Base-by-base conservation (phyloP, 2,797 vertebrate species). In the Pampus argenteus region DNA sequence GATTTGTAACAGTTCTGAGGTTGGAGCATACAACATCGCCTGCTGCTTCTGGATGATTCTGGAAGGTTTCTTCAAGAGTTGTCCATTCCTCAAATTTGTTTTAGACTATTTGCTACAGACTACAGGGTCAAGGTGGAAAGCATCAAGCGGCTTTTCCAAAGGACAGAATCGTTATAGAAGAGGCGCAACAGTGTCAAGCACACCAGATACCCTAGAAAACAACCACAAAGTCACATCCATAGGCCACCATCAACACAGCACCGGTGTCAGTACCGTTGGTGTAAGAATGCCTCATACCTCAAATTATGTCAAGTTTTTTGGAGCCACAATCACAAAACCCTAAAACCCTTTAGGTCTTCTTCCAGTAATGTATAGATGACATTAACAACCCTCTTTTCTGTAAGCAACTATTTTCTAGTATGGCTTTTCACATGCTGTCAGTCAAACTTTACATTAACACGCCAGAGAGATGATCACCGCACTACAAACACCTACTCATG, bases 141-240 rank as follows among this genome's bases (percentile, higher is more conserved):
- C n/a, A 22, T 34, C 10, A 36, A 34, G 18, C 10, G 13, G 15
- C 49, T 28, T 52, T 52, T 52, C 26, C 40, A 17, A 42, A 42
- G 15, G 17, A n/a, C 26, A 52, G 26, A 29, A 52, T 28, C 11
- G 7, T 14, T 11, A 55, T 20, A 20, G 6, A 36, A 22, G 18
- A 20, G 29, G 29, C n/a, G 28, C 50, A 52, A n/a, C 26, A 29
- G 15, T 31, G 51, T 54, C 51, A 54, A 54, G 51, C 28, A 31
- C 18, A 31, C 17, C 18, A 23, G 2, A 56, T 38, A 34, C 38
- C 20, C 13, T 17, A 8, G 9, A 34, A 55, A 31, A 20, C 29
- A 55, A 10, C 5, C 2, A 31, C 26, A 29, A 52, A n/a, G 31
- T 17, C 26, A 31, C n/a, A n/a, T 29, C 29, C n/a, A 22, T 34